Base-by-base conservation (phyloP, 1,140 invertebrate genomes). In the Formica selysi region DNA sequence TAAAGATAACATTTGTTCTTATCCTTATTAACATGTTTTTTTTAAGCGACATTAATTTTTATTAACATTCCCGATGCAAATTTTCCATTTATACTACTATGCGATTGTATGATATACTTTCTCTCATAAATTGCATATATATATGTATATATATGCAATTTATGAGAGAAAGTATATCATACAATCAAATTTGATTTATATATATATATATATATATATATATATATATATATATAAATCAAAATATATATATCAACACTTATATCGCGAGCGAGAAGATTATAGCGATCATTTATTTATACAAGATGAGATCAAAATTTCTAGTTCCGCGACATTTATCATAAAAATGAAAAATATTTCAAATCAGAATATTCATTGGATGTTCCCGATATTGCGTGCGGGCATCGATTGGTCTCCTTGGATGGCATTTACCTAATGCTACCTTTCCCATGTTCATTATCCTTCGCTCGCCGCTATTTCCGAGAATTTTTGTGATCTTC, bases 401-500 rank as follows among this genome's bases (percentile, higher is more conserved):
- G n/a, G 10, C 36, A 64, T 70, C 36, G 38, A 36, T 81, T 67
- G 79, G 54, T 73, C 61, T 83, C 68, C 68, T 83, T 83, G 54
- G 64, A 80, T 51, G 44, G 44, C 44, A 68, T 68, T 68, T 68
- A 68, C 26, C 26, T 44, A 54, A 22, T 67, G 22, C 29, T 68
- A 68, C 68, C 68, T 83, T 83, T 83, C 54, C 16, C 78, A 57
- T 64, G 22, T 19, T 59, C 26, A 83, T 73, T 83, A 74, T 19
- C 10, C 51, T 61, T 10, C 22, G 13, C 41, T 74, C 79, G 22
- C 11, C 41, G 36, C 48, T 7, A 65, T 41, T 89, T 86, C 88
- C 44, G 19, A 81, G 87, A 89, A 89, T 54, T 78, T 86, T 89
- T 65, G 29, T 81, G 76, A 81, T 86, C 44, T 67, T 36, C 19